Percentiles rank a stretch among this genome's conserved stretches.
Conservation (phyloP, 2,113 vertebrate genomes). For the Prolemur simus region DNA sequence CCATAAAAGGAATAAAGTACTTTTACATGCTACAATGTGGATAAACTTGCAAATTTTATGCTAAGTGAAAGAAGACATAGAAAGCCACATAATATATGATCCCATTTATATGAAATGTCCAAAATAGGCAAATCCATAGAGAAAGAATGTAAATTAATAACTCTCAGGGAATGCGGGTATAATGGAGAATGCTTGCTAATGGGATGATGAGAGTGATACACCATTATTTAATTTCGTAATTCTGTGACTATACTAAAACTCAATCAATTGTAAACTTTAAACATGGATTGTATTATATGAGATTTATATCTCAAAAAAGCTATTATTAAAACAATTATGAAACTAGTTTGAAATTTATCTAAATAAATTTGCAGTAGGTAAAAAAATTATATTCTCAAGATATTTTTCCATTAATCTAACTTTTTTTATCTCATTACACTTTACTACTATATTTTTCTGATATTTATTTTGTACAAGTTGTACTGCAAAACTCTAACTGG, state of each 20-base stretch:
- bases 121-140: background rate
- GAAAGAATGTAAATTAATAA: background rate
- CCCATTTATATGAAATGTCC: background rate
- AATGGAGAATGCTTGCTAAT: background rate
- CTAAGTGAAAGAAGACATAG: background rate
- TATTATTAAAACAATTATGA: background rate
- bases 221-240: background rate
- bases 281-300: background rate
- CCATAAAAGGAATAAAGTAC: background rate
- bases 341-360: background rate
- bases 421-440: background rate
- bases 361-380: background rate
- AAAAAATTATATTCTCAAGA: background rate
- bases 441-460: background rate
- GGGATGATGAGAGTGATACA: background rate
- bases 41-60: background rate
- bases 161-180: rapidly evolving
- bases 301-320: background rate
- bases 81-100: background rate
- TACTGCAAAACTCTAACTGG: background rate
- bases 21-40: background rate
- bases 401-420: background rate
- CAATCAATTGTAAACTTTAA: background rate
- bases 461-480: background rate
- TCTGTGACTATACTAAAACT: background rate